Base-by-base conservation (phyloP, 23 tunicate genomes). In the Trididemnum miniatum region DNA sequence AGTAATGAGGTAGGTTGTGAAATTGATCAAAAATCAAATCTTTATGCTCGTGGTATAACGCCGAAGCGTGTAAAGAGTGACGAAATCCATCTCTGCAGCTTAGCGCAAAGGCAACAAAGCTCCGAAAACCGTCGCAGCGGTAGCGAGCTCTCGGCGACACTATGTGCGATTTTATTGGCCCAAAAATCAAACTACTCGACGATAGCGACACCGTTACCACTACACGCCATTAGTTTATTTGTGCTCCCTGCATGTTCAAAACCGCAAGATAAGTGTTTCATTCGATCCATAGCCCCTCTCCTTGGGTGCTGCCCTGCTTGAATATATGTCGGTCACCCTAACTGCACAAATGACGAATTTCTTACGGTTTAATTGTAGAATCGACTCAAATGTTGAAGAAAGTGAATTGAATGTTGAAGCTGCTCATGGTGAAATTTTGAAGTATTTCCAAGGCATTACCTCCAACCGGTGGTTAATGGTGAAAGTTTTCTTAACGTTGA, bases 381-480 rank as follows among this genome's bases (percentile, higher is more conserved):
- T 95, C 51, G 99, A 95, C 57, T 71, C 95, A 29, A 95, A 95
- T 62, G 91, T 95, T 2, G 99, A 89, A 78, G 99, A 89, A 65
- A 89, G 95, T 65, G 95, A 85, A 59, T 36, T 95, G 44, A 95
- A 95, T 38, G 81, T 95, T 18, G 92, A 95, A 82, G 88, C 91
- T 2, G 99, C 99, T 12, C 99, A 95, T 64, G 35, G 77, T 4
- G 99, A 95, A 78, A 85, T 95, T 20, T 71, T 95, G 31, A 86
- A 89, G 59, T 95, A 95, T 71, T 95, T 95, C 67, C 99, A 89
- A 72, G 82, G 91, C 83, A 86, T 95, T 7, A 79, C 99, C 35
- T 95, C 99, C 22, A 95, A 95, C 75, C 87, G 99, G 12, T 95
- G 99, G 99, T 73, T 95, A 73, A 95, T 95, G 99, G 86, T 88